These are phyloP conservation scores for Catharus bicknelli DNA, from an alignment of 2,113 vertebrate genomes.

Conservation along the genomic window DNA sequence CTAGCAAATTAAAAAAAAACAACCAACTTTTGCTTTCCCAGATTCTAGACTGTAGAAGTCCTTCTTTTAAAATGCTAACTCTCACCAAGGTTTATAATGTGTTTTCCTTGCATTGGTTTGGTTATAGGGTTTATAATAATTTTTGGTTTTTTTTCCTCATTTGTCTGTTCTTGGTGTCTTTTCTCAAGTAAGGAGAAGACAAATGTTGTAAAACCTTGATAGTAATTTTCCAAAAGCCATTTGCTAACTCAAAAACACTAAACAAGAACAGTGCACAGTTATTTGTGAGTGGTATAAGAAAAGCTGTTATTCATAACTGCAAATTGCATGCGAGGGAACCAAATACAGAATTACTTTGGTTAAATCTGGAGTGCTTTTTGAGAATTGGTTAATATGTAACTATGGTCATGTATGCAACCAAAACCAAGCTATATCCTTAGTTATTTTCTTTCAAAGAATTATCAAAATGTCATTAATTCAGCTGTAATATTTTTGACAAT, in stretches of 20 bases:
- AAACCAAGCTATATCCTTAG: not conserved
- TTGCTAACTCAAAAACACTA: not conserved
- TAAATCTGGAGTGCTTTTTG: not conserved
- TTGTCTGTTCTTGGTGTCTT: not conserved
- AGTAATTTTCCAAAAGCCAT: not conserved
- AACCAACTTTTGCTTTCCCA: not conserved
- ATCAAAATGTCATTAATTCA: not conserved
- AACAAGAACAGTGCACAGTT: not conserved
- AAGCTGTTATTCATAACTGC: not conserved
- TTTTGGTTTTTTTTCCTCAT: not conserved
- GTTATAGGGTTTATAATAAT: fast-evolving
- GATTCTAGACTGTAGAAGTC: not conserved
- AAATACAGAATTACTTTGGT: not conserved
- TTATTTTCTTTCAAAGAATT: not conserved
- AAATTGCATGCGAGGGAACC: not conserved
- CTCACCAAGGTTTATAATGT: not conserved
- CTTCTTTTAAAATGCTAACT: not conserved
- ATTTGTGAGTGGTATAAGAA: not conserved
- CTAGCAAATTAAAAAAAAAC: not conserved
- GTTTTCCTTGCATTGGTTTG: not conserved
- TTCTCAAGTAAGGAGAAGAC: not conserved
- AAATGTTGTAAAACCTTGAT: not conserved
- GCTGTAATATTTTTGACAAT: not conserved
- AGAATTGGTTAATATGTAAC: not conserved
- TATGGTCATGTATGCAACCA: not conserved